Base-by-base conservation (phyloP, 2,888 invertebrate species). In the Temnothorax unifasciatus region DNA sequence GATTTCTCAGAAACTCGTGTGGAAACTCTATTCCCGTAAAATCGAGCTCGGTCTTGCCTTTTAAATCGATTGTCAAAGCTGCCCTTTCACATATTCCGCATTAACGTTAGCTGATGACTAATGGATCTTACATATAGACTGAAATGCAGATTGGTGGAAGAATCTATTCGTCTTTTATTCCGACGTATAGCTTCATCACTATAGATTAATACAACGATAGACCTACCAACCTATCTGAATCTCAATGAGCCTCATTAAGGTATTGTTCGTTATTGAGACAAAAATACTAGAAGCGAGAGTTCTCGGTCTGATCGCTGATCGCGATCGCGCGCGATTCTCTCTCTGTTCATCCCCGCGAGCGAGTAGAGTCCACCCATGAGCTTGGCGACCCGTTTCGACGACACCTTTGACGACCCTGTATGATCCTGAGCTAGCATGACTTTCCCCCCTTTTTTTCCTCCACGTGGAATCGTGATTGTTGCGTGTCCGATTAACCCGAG, bases 401-500 rank as follows among this genome's bases (percentile, higher is more conserved):
- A 38, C 44, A 59, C 44, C n/a, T n/a, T n/a, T n/a, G n/a, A n/a
- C n/a, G n/a, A n/a, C n/a, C 25, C 18, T 44, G 29, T 29, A 6
- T n/a, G n/a, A 44, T 86, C 84, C 71, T 84, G 83, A 84, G 69
- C 71, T 61, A 82, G 74, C 82, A 88, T 85, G 85, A 86, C 63
- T 84, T n/a, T 41, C 18, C 5, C 50, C 8, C 38, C 75, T 82
- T 34, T 77, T 82, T 75, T 79, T 44, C 79, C 81, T 74, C 57
- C 83, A 75, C 63, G 81, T 52, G 57, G 84, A 83, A 63, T 82
- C 64, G 69, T 82, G 63, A 83, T 76, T 85, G 82, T 77, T 88
- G 85, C 82, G 84, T 86, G 86, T 87, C 84, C 84, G 76, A 88
- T 82, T 88, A 87, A 90, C 88, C 84, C 73, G 81, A 79, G 52